Base-by-base conservation (phyloP, 1,140 invertebrate genomes). In the Linepithema humile region DNA sequence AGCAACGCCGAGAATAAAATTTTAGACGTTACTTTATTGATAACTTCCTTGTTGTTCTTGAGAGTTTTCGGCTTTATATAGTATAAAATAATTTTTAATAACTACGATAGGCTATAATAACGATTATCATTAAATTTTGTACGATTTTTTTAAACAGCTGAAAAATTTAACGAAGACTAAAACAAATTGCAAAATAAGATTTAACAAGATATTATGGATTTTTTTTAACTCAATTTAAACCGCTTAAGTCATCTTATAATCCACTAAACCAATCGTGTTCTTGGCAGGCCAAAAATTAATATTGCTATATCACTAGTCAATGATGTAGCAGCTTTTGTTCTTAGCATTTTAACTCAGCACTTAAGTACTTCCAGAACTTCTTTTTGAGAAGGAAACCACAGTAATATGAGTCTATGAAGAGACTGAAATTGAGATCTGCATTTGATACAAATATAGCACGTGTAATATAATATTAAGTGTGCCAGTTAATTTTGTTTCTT, bases 11-110 rank as follows among this genome's bases (percentile, higher is more conserved):
- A 85, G 5, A 91, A 82, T 32, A 92, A 84, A 17, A 88, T 92
- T 12, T 77, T 92, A 0, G 75, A 93, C 72, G 83, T 80, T 10
- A 67, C 80, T 38, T 43, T 94, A 7, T 85, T 88, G 1, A 85
- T 94, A 70, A 40, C 73, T 17, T 55, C 91, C 4, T 80, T 94
- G 12, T n/a, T 93, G 59, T 15, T 92, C n/a, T 75, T 94, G 9
- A 86, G 72, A 69, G 38, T 89, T 26, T 90, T 89, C 12, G 43
- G 40, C 53, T 84, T 64, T 45, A 4, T 88, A 38, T 89, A 88
- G 43, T 67, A n/a, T 70, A 57, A 55, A 43, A n/a, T 64, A 60
- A 62, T 2, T 10, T 10, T 4, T 64, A 77, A 7, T 62, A 62
- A 64, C 12, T 23, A 26, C 15, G 29, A 15, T 35, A 62, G 15